Conservation (phyloP, 1,140 invertebrate species). For the Euglossa dilemma region DNA sequence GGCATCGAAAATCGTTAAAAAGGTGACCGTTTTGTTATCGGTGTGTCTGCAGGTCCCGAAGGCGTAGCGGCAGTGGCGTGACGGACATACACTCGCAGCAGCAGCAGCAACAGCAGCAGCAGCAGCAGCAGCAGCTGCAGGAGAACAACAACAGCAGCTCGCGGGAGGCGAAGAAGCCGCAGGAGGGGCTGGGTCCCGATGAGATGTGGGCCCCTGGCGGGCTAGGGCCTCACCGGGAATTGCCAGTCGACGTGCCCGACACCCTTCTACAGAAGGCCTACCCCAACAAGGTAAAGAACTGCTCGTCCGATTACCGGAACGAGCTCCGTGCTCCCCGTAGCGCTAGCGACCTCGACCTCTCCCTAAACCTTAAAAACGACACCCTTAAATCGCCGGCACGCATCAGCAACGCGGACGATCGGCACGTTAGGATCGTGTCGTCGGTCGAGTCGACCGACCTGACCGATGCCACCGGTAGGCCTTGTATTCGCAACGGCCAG, state of each 20-base stretch:
- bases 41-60: conserved; percentile 76
- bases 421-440: conserved; percentile 53
- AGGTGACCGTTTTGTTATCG: background rate
- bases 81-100: conserved; percentile 79
- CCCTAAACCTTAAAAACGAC: conserved; percentile 77
- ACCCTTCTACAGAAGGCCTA: conserved; percentile 96
- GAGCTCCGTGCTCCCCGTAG: conserved; percentile 74
- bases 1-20: conserved; percentile 20
- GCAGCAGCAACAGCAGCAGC: conserved; percentile 74
- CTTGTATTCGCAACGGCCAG: conserved; percentile 71
- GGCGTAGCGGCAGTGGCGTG: conserved; percentile 78
- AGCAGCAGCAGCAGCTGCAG: conserved; percentile 77
- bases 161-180: conserved; percentile 75
- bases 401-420: conserved; percentile 49
- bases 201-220: conserved; percentile 82
- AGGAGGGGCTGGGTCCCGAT: conserved; percentile 77
- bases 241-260: conserved; percentile 99
- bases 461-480: conserved; percentile 10
- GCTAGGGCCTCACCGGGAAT: conserved; percentile 94
- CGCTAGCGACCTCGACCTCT: conserved; percentile 79
- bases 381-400: conserved; percentile 50
- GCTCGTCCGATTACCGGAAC: conserved; percentile 68
- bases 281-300: conserved; percentile 90
- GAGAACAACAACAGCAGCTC: conserved; percentile 79
- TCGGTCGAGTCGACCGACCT: conserved; percentile 64